Evolutionary conservation across 2,113 vertebrate species (phyloP).

Genomic region (Etia nguti): DNA sequence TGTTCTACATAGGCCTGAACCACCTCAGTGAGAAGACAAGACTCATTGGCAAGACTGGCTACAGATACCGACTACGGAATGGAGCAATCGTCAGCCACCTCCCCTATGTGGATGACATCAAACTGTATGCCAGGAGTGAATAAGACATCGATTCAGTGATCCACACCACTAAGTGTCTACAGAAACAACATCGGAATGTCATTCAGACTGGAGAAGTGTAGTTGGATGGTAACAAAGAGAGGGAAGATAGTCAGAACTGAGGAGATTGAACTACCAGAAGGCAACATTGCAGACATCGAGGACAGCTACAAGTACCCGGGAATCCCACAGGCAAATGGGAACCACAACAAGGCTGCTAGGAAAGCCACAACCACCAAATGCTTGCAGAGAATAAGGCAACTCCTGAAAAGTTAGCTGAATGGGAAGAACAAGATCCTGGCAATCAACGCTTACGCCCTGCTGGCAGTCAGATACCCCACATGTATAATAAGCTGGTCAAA

Average conservation of each 20-base stretch:
- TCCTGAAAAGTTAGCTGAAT: not conserved
- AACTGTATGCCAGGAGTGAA: not conserved
- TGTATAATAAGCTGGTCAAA: not conserved
- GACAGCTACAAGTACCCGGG: not conserved
- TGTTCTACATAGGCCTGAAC: fast-evolving
- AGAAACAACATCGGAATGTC: fast-evolving
- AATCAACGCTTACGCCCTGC: not conserved
- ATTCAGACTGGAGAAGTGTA: not conserved
- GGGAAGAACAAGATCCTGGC: not conserved
- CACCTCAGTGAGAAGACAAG: not conserved
- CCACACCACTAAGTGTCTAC: not conserved
- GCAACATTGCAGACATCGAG: not conserved
- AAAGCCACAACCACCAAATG: not conserved
- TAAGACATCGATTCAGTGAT: not conserved
- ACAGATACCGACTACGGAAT: not conserved
- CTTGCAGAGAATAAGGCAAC: not conserved
- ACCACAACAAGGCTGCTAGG: not conserved
- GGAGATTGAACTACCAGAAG: not conserved
- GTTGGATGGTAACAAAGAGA: not conserved
- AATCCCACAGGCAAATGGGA: not conserved
- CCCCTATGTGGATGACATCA: not conserved
- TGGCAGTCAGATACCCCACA: not conserved
- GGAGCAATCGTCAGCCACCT: not conserved
- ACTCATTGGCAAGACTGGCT: not conserved
- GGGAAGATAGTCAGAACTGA: not conserved